Evolutionary conservation across 2,888 invertebrate genomes (phyloP).

Genomic region (Mimumesa dahlbomi): DNA sequence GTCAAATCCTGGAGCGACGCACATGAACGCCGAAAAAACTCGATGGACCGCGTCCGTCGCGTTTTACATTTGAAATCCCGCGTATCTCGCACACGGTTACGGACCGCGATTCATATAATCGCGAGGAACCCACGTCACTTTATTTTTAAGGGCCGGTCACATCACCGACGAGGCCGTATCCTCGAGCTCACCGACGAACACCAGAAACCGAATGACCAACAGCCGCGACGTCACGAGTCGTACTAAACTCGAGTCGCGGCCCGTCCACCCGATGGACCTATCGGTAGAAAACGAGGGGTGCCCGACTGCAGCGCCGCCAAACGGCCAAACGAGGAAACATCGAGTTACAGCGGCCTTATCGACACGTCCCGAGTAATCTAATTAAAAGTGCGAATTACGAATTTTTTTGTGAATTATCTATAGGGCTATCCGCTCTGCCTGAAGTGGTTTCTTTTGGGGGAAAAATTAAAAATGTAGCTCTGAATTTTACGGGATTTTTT

Average conservation of each 20-base stretch:
- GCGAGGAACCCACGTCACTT: conserved; percentile 44
- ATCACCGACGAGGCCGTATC: conserved; percentile 42
- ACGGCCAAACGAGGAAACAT: background rate
- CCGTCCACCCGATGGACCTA: conserved; percentile 45
- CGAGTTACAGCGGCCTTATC: conserved; percentile 48
- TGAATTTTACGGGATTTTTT: too few relatives aligned
- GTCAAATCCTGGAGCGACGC: conserved; percentile 4
- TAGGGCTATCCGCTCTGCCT: too few relatives aligned
- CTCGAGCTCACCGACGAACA: conserved; percentile 24
- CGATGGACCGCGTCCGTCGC: too few relatives aligned
- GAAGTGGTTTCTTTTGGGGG: too few relatives aligned
- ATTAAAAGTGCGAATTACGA: background rate
- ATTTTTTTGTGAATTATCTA: too few relatives aligned
- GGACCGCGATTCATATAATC: conserved; percentile 7
- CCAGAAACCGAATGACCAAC: conserved; percentile 31
- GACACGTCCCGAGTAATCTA: conserved; percentile 26
- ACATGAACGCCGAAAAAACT: conserved; percentile 18
- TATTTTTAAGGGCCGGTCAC: conserved; percentile 51
- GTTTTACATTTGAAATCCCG: conserved; percentile 3
- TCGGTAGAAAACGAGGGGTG: conserved; percentile 16
- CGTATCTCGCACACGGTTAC: background rate
- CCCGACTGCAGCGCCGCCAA: too few relatives aligned
- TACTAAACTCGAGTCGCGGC: conserved; percentile 55
- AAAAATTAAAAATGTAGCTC: too few relatives aligned
- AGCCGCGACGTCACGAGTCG: conserved; percentile 65